Conservation (phyloP, 2,113 vertebrate species). For the Xiphophorus hellerii region DNA sequence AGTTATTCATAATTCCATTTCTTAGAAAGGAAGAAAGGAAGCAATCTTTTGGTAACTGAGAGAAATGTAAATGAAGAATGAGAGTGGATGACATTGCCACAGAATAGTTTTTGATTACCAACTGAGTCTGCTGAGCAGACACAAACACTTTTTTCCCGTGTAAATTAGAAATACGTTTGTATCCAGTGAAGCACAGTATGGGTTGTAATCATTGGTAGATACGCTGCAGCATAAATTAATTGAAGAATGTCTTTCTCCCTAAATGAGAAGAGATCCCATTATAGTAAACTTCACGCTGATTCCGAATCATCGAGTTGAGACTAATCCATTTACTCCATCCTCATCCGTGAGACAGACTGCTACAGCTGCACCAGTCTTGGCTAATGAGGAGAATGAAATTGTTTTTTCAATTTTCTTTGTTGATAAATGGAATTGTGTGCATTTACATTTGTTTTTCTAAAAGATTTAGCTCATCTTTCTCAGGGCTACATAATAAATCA, state of each 20-base stretch:
- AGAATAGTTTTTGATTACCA: slow-evolving; percentile 29
- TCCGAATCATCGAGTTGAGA: slow-evolving; percentile 38
- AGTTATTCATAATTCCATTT: slow-evolving; percentile 35
- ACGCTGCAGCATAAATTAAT: slow-evolving; percentile 37
- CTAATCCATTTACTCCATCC: slow-evolving; percentile 53
- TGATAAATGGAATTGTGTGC: background rate
- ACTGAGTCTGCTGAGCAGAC: background rate
- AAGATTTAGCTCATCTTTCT: background rate
- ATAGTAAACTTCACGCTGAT: slow-evolving; percentile 43
- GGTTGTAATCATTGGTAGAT: slow-evolving; percentile 34
- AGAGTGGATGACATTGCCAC: slow-evolving; percentile 22
- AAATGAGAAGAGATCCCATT: slow-evolving; percentile 14
- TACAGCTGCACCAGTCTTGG: slow-evolving; percentile 30
- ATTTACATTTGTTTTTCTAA: background rate
- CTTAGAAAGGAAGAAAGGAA: background rate
- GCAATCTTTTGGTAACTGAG: slow-evolving; percentile 26
- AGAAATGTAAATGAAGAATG: slow-evolving; percentile 48
- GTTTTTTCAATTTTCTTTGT: background rate
- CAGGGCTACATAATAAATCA: too few species aligned
- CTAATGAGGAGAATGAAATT: background rate
- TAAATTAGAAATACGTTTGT: slow-evolving; percentile 19
- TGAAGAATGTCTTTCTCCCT: slow-evolving; percentile 31
- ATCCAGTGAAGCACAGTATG: slow-evolving; percentile 20
- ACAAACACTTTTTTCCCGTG: background rate
- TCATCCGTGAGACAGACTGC: slow-evolving; percentile 10